These are phyloP conservation scores for Coelopa frigida DNA, from an alignment of 1,140 invertebrate genomes.

Conservation along the genomic window DNA sequence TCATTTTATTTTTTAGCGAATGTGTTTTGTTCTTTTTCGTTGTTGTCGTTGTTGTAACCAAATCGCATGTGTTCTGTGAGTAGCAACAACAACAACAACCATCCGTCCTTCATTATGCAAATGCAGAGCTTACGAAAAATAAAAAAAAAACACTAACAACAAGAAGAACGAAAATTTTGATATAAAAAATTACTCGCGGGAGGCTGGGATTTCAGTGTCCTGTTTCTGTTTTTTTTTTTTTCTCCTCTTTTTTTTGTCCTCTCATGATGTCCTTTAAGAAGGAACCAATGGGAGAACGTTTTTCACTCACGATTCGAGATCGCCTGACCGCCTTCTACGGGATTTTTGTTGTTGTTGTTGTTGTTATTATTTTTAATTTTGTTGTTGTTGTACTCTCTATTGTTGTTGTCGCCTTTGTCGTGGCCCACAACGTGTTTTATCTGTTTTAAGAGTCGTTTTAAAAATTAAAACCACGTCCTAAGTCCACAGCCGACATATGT, in stretches of 20 bases:
- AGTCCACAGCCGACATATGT: slow-evolving; percentile 43
- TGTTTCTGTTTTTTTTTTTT: slow-evolving; percentile 10
- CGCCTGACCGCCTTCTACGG: no score
- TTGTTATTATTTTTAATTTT: no score
- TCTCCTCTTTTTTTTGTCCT: slow-evolving; percentile 4
- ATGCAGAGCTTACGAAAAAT: slow-evolving; percentile 43
- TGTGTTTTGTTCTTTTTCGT: background rate
- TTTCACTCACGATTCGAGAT: no score
- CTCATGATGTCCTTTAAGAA: background rate
- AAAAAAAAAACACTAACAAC: no score
- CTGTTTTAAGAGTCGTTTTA: slow-evolving; percentile 42
- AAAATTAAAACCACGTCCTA: slow-evolving; percentile 44
- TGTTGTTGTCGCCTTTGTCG: background rate
- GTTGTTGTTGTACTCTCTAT: background rate
- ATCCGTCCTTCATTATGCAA: slow-evolving; percentile 44
- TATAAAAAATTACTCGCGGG: slow-evolving; percentile 5
- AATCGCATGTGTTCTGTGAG: slow-evolving; percentile 9
- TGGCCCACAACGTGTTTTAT: slow-evolving; percentile 33
- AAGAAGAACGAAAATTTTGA: slow-evolving; percentile 10
- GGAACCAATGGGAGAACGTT: no score
- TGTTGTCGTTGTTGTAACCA: background rate
- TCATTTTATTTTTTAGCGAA: slow-evolving; percentile 7
- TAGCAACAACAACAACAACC: slow-evolving; percentile 17
- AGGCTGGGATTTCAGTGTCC: slow-evolving; percentile 7
- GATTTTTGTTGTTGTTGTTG: no score